Base-by-base conservation (phyloP, 2,113 vertebrate species). In the Malurus melanocephalus region DNA sequence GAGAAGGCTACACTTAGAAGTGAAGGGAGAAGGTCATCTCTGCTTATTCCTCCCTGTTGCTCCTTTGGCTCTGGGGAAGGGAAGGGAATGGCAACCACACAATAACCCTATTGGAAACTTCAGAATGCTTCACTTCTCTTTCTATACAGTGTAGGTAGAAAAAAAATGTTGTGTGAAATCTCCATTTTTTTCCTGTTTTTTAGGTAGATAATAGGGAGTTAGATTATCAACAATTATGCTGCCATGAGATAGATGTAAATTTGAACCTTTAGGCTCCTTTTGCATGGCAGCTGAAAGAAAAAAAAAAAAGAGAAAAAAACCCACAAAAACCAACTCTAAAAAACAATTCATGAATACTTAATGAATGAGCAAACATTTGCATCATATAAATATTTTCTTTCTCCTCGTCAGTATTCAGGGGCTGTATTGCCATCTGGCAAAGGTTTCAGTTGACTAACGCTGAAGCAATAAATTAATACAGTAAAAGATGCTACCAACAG, bases 401-500 rank as follows among this genome's bases (percentile, higher is more conserved):
- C 66, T 94, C 86, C 89, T 95, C 1, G 24, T 97, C 91, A 87
- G 91, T 95, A 96, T 97, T 95, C 96, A 88, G 74, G 49, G 78
- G 51, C 59, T 87, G 76, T 88, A 84, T 66, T 90, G 88, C 96
- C 97, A 97, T 97, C 97, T 97, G 96, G 96, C 87, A 95, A 93
- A 96, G 89, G 94, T 96, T 97, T 97, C 96, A 96, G 90, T 90
- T 97, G 96, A 97, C 92, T 97, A 96, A 96, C 83, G 7, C 92
- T 89, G 85, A 96, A 96, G 95, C 91, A 97, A 96, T 96, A 97
- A 97, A 97, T 97, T 96, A 96, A 97, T 97, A 97, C 95, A 96
- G 96, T 96, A 96, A 95, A 95, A 96, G 92, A 97, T 95, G 82
- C 91, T 95, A 94, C 94, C 93, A 95, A 94, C 65, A 93, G 89